phyloP scores from a whole-genome alignment of 2,113 vertebrate genomes.

The Sturnus vulgaris region DNA sequence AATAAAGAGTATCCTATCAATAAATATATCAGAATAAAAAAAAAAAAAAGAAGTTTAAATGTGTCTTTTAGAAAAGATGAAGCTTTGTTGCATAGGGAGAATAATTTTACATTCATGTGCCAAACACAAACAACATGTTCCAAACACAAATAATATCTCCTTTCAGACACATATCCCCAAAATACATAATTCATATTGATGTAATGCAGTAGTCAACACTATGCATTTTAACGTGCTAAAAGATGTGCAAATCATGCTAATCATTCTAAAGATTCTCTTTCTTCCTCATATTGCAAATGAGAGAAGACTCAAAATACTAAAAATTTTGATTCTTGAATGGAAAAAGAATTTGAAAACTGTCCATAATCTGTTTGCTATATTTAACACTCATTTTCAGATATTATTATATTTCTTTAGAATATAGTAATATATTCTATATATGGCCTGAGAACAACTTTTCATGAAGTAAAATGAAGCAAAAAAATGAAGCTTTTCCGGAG shows the following conservation, averaged over 20 bases:
- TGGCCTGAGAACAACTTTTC: not conserved
- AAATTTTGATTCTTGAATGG: not conserved
- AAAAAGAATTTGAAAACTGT: not conserved
- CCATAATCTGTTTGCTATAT: not conserved
- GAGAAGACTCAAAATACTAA: not conserved
- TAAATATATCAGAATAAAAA: not conserved
- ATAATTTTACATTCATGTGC: not conserved
- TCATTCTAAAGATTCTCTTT: not conserved
- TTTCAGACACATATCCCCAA: not conserved
- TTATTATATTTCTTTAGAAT: not conserved
- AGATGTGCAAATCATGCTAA: not conserved
- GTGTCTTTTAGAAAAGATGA: not conserved
- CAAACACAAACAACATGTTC: rapidly evolving
- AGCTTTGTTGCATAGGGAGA: not conserved
- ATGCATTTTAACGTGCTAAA: not conserved
- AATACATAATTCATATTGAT: not conserved
- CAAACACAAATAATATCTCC: not conserved
- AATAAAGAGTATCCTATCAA: not conserved
- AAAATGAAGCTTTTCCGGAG: not conserved
- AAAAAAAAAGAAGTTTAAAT: not conserved
- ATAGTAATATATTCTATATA: no score
- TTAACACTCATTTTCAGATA: not conserved
- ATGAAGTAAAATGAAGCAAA: not conserved
- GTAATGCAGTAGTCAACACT: not conserved
- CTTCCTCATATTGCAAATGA: not conserved